A percentile compares a stretch with the other conserved stretches of the same genome.
Evolutionary conservation across 2,888 invertebrate species (phyloP).

Genomic region (Ochropleura leucogaster): DNA sequence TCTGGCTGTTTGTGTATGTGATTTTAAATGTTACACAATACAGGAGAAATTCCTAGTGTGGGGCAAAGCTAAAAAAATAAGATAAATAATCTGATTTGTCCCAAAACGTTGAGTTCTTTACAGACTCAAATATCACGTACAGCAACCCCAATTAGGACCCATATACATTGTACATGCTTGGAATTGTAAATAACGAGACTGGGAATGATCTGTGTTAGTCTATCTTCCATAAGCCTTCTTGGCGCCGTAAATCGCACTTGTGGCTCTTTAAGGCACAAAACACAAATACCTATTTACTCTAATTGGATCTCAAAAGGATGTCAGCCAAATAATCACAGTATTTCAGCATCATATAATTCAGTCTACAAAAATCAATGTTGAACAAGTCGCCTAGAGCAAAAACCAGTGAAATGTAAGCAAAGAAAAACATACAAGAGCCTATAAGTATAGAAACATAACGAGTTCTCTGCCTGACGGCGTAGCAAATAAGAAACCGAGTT

Average conservation of each 20-base stretch:
- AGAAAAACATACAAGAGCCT: slow-evolving; percentile 24
- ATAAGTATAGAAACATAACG: slow-evolving; percentile 34
- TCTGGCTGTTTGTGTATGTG: too few species aligned
- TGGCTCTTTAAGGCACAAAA: not conserved
- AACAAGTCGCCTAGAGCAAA: slow-evolving; percentile 22
- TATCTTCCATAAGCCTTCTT: not conserved
- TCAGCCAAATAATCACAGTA: not conserved
- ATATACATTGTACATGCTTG: slow-evolving; percentile 4
- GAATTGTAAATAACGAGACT: slow-evolving; percentile 13
- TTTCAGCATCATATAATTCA: slow-evolving; percentile 10
- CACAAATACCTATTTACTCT: not conserved
- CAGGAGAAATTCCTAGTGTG: too few species aligned
- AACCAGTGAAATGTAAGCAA: slow-evolving; percentile 11
- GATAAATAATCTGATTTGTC: not conserved
- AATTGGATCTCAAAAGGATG: not conserved
- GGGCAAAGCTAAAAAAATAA: too few species aligned
- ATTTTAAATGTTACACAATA: too few species aligned
- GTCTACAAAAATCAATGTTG: slow-evolving; percentile 11
- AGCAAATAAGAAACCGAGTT: slow-evolving; percentile 38
- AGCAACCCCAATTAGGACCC: slow-evolving; percentile 7
- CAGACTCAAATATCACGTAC: slow-evolving; percentile 13
- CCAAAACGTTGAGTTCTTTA: not conserved
- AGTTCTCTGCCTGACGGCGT: slow-evolving; percentile 33
- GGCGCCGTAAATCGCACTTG: not conserved
- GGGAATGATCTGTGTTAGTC: not conserved